Percentiles rank a stretch among this genome's conserved stretches.
These are phyloP conservation scores for Caenorhabditis imperialis DNA, from an alignment of 2,888 invertebrate species.

Conservation along the genomic window DNA sequence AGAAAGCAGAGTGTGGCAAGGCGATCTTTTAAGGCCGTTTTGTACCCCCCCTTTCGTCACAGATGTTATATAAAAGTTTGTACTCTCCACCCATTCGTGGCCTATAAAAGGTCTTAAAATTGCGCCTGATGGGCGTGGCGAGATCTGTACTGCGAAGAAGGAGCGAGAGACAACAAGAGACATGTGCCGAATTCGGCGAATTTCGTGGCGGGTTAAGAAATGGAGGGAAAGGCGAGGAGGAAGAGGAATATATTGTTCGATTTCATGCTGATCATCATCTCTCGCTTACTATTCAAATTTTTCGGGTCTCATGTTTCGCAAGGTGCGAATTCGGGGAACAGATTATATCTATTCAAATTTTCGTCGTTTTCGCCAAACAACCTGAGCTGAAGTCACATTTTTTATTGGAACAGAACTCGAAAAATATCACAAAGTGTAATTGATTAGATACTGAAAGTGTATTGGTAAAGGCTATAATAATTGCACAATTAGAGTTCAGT, in stretches of 20 bases:
- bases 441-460: constrained; percentile 31
- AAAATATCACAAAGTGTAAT: constrained; percentile 8
- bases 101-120: constrained; percentile 54
- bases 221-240: not conserved
- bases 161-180: constrained; percentile 40
- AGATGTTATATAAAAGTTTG: constrained; percentile 47
- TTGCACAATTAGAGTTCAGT: constrained; percentile 36
- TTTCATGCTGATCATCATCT: constrained; percentile 45
- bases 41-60: constrained; percentile 45
- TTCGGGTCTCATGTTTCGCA: constrained; percentile 37
- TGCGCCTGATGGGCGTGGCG: constrained; percentile 24
- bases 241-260: constrained; percentile 42
- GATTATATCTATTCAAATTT: constrained; percentile 53
- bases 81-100: constrained; percentile 53
- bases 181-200: constrained; percentile 55
- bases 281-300: constrained; percentile 12
- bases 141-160: constrained; percentile 10
- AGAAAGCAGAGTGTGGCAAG: constrained; percentile 22
- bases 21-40: constrained; percentile 46
- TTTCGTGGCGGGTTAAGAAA: constrained; percentile 25
- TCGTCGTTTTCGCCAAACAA: constrained; percentile 27
- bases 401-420: no score
- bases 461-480: not conserved
- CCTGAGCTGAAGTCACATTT: no score
- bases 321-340: constrained; percentile 44